A percentile compares a stretch with the other conserved stretches of the same genome.
Evolutionary conservation across 1,140 invertebrate species (phyloP).

Genomic region (Aphis gossypii): DNA sequence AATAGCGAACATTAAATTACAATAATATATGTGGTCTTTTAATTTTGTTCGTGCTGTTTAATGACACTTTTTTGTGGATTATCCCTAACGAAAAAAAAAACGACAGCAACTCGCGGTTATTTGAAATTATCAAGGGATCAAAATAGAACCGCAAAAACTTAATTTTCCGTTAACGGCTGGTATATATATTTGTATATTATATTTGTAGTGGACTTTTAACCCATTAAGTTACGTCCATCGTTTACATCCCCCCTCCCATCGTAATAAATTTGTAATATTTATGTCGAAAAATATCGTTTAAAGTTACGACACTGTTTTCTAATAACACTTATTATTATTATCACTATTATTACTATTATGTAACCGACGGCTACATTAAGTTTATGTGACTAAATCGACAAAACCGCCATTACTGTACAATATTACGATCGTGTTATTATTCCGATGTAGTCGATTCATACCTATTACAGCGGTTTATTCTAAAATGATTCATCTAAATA

Average conservation of each 20-base stretch:
- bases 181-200: background rate
- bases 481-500: background rate
- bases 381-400: slow-evolving; percentile 27
- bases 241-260: background rate
- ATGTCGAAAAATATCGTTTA: slow-evolving; percentile 45
- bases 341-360: slow-evolving; percentile 10
- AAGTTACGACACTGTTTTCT: slow-evolving; percentile 30
- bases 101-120: background rate
- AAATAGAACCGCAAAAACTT: slow-evolving; percentile 36
- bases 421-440: background rate
- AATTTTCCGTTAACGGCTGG: slow-evolving; percentile 6
- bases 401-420: background rate
- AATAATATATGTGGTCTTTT: background rate
- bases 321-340: slow-evolving; percentile 23
- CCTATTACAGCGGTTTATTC: background rate
- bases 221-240: slow-evolving; percentile 30
- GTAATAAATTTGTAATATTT: slow-evolving; percentile 37
- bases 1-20: background rate
- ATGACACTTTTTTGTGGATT: slow-evolving; percentile 17
- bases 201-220: background rate
- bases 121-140: slow-evolving; percentile 30
- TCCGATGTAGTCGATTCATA: background rate
- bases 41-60: slow-evolving; percentile 15
- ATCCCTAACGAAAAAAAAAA: background rate
- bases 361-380: background rate